Evolutionary conservation across 2,888 invertebrate species (phyloP), one percentile per base, ranked within the genome.

Genomic region (Meandrusa payeni): DNA sequence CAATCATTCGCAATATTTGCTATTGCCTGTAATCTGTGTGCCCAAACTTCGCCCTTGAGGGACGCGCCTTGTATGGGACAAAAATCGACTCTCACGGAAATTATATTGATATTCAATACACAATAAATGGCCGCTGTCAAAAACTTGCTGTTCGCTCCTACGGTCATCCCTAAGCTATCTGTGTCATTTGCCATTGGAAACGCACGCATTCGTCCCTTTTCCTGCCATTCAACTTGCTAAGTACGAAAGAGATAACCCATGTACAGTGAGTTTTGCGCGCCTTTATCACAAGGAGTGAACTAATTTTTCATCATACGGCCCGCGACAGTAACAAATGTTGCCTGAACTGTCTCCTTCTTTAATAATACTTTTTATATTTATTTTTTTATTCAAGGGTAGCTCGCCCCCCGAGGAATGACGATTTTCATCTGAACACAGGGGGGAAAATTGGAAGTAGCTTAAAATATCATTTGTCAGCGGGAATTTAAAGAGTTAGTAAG

Each of bases 91-190:
- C 82, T 75, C 82, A 80, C 80, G 79, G 77, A 85, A 85, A 87
- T 87, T 86, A 86, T 87, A 88, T 88, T 87, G 87, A 87, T 88
- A 88, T 88, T 87, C 87, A 87, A 88, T 88, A 87, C 81, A 87
- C 87, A 86, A 87, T 76, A 86, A 87, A 88, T 88, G 83, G 81
- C 64, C 61, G 65, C 86, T 88, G 87, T 88, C 88, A 87, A 81
- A 87, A 87, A 86, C 87, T 85, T 85, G 83, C 85, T 86, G 86
- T 85, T 86, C 86, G 80, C 85, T 86, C 80, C 81, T 86, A 83
- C 87, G 87, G 86, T 87, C 87, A 88, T 86, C 87, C 85, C 87
- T 87, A 83, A 85, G 86, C 87, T 86, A 82, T 86, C 83, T 83
- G 70, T 83, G 82, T 85, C 86, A 82, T 86, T 85, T 85, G 83